Evolutionary conservation across 37 sponge, comb jelly and placozoan genomes (phyloP).

Genomic region (Cliona cf. orientalis): DNA sequence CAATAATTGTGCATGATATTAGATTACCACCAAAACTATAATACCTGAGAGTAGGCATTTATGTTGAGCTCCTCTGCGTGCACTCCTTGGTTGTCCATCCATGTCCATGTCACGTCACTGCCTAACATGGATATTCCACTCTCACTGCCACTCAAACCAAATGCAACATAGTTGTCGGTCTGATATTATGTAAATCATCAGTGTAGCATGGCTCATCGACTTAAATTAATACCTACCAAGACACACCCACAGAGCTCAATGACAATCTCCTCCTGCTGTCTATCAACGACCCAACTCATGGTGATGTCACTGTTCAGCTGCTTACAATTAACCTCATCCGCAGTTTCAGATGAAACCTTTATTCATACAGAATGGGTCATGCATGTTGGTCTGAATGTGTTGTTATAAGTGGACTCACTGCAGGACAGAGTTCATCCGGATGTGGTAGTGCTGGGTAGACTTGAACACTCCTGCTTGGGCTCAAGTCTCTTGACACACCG

Average conservation of each 20-base stretch:
- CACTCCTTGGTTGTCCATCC: conserved; percentile 21
- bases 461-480: background rate
- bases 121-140: conserved; percentile 10
- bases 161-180: conserved; percentile 39
- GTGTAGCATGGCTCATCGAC: background rate
- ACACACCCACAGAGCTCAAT: conserved; percentile 54
- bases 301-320: background rate
- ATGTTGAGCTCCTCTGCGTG: conserved; percentile 41
- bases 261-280: background rate
- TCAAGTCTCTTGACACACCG: too few relatives aligned
- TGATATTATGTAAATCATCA: too few relatives aligned
- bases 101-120: conserved; percentile 33
- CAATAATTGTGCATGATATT: background rate
- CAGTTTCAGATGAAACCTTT: background rate
- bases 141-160: conserved; percentile 53
- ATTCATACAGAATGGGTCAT: background rate
- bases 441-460: background rate
- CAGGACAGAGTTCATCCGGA: background rate
- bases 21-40: background rate
- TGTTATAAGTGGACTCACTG: conserved; percentile 3
- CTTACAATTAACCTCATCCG: conserved; percentile 13
- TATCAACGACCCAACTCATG: conserved; percentile 12
- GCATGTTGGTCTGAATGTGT: background rate
- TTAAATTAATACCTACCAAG: background rate
- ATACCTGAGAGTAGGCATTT: conserved; percentile 2